Evolutionary conservation across 2,888 invertebrate genomes (phyloP), one percentile per base, ranked within the genome.

Genomic region (Phyllotreta striolata): DNA sequence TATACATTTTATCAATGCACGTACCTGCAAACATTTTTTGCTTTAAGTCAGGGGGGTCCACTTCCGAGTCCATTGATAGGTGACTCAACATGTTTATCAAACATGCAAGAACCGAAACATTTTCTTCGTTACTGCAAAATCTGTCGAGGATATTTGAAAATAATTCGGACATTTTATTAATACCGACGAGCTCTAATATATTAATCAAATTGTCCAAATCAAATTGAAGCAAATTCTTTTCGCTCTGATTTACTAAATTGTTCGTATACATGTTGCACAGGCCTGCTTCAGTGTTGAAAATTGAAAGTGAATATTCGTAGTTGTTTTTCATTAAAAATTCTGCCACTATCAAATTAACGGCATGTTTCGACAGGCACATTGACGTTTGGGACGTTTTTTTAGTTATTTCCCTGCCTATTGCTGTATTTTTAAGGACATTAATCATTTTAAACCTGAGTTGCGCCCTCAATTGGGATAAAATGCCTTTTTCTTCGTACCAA

Each of bases 391-490:
- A 40, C 10, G 62, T 14, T 51, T 59, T 68, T 62, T 62, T 71
- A 55, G 37, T 55, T 13, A 72, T 65, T 41, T 70, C 67, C 43
- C 68, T 74, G 35, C 81, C 82, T 8, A 83, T 71, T 10, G 73
- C 79, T 24, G 86, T 84, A 66, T 82, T 83, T 77, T 83, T 85
- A 54, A 88, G 73, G 4, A 85, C 82, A 65, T 83, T 81, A 9
- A 88, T 83, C 79, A 88, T 87, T 73, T 87, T 86, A 51, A 84
- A 82, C 47, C 88, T 83, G 74, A 88, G 80, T 74, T 87, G 85
- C 1, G 87, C 84, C 64, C 87, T 80, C 55, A 88, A 77, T 68
- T 88, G 86, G 39, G 84, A 83, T 39, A 88, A 75, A 56, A 88
- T 78, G 10, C 88, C 88, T 77, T 85, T 86, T 76, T 86, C 85